These are phyloP conservation scores for Odobenus rosmarus DNA, from an alignment of 2,113 vertebrate genomes.

Conservation along the genomic window DNA sequence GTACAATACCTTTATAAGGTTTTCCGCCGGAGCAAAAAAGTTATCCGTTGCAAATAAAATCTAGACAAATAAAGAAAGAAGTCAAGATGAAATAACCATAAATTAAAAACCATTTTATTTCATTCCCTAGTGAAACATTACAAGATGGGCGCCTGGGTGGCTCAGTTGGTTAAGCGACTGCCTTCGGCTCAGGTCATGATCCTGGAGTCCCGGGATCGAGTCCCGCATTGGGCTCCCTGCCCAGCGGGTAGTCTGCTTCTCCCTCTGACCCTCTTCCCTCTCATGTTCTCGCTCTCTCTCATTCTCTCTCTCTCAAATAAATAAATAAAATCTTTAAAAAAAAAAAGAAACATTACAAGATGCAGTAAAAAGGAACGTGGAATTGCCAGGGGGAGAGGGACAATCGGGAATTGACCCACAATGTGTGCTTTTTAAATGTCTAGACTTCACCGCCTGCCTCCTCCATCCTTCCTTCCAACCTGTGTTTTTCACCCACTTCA, in stretches of 20 bases:
- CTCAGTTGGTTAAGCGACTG: no score
- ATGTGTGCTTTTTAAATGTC: background rate
- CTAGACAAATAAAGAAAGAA: conserved; percentile 65
- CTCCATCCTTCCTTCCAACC: background rate
- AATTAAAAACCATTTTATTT: background rate
- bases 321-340: no score
- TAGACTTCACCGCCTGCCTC: background rate
- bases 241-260: no score
- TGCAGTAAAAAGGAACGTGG: background rate
- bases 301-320: no score
- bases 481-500: background rate
- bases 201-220: no score
- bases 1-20: conserved; percentile 74
- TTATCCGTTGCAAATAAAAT: conserved; percentile 77
- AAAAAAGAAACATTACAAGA: background rate
- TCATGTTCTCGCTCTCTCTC: no score
- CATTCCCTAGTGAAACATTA: background rate
- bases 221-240: no score
- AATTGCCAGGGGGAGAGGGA: background rate
- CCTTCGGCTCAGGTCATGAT: no score
- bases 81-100: background rate
- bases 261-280: no score
- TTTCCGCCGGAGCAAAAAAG: conserved; percentile 79
- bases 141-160: background rate
- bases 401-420: rapidly evolving